Evolutionary conservation across 2,888 invertebrate genomes (phyloP), one percentile per base, ranked within the genome.

Genomic region (Protodeltote pygarga): DNA sequence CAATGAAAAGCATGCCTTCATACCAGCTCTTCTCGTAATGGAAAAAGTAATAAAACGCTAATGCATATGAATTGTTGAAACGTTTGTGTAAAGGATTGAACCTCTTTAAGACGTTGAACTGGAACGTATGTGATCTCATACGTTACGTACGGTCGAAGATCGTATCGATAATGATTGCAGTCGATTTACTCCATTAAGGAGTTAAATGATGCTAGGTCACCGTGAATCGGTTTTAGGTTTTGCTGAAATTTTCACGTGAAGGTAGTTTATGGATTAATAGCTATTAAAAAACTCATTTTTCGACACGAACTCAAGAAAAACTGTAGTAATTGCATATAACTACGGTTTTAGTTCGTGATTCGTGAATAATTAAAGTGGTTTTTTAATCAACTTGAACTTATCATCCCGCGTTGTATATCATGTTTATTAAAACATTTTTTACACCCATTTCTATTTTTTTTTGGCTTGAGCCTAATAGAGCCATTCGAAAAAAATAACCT

Each of bases 91-190:
- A 63, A 24, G 33, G 40, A 63, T 57, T 1, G 5, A 34, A 58
- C 49, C 64, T 57, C 35, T 63, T 63, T 63, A 40, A 49, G 46
- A 47, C 33, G 42, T 53, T 29, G n/a, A n/a, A n/a, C n/a, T n/a
- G 5, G 16, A 53, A 14, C 42, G 34, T 59, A 49, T 42, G 42
- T 38, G 39, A 33, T 34, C 38, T 33, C 53, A 41, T 59, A 60
- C 41, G 46, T 60, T 51, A 60, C 53, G 29, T 37, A 35, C 59
- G 34, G 39, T 24, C 17, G 21, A 17, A 23, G 65, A 65, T 60
- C 47, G 35, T 61, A 65, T 65, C 65, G 25, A 20, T 44, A 61
- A 48, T 48, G 61, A 60, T 60, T 61, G 42, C 45, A 46, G 45
- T 46, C 45, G 49, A 61, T 54, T 65, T 45, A 27, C 14, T 25